Conservation (phyloP, 2,113 vertebrate genomes). For the Pteruthius melanotis region DNA sequence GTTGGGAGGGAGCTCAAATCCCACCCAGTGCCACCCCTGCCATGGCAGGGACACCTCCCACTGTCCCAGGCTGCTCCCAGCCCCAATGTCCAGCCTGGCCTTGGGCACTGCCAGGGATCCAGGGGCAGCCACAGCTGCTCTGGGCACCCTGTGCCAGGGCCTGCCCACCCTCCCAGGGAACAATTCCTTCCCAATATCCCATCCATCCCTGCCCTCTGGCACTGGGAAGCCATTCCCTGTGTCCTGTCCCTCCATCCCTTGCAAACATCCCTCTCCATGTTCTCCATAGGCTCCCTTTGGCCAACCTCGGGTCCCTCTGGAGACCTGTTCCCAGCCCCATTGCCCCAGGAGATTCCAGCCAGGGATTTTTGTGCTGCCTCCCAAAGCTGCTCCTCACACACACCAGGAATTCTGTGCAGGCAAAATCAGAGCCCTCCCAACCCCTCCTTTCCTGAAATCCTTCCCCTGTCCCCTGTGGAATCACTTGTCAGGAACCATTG, state of each 20-base stretch:
- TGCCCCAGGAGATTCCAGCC: fast-evolving
- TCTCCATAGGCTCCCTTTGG: background rate
- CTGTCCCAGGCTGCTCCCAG: background rate
- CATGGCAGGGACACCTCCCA: background rate
- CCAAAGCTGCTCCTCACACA: background rate
- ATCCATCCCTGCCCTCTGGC: background rate
- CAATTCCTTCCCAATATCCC: background rate
- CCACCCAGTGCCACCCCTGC: fast-evolving
- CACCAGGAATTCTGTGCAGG: background rate
- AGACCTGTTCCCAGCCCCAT: fast-evolving
- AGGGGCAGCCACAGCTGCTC: background rate
- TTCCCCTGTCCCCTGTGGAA: background rate
- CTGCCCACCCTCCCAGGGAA: background rate
- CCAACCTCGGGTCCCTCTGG: background rate
- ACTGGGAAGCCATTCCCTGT: background rate
- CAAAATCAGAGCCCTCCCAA: background rate
- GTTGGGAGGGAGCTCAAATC: background rate
- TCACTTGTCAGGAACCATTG: background rate
- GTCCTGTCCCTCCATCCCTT: background rate
- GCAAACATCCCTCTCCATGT: background rate
- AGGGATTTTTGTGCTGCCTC: background rate
- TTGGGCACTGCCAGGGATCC: background rate
- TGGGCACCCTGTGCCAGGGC: background rate
- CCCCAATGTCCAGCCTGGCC: background rate
- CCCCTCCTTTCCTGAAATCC: background rate